phyloP scores from a whole-genome alignment of 2,888 invertebrate species.

The Ectropis crepuscularia region DNA sequence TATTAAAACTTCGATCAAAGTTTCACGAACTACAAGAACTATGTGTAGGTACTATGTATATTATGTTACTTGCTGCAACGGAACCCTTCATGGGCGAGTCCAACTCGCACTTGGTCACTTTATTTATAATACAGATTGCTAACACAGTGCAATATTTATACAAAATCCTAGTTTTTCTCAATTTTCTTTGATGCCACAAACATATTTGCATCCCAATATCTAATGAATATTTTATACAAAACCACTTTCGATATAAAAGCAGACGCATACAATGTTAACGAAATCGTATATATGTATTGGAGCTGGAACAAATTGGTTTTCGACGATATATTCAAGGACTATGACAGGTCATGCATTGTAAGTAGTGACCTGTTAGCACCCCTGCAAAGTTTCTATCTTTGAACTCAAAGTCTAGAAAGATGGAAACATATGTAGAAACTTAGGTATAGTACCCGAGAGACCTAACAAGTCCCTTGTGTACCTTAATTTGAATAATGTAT shows the following conservation, averaged over 20 bases:
- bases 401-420: conserved; percentile 3
- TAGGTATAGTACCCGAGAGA: too few relatives aligned
- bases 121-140: neutral
- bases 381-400: conserved; percentile 31
- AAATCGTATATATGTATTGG: conserved; percentile 23
- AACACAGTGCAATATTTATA: neutral
- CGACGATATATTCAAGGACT: conserved; percentile 52
- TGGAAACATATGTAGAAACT: neutral
- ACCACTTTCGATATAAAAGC: conserved; percentile 11
- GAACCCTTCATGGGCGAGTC: too few relatives aligned
- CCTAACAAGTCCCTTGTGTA: conserved; percentile 16
- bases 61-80: too few relatives aligned
- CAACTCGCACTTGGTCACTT: too few relatives aligned
- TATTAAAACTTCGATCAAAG: too few relatives aligned
- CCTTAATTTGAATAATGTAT: conserved; percentile 29
- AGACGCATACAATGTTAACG: conserved; percentile 18
- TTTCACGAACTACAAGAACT: too few relatives aligned
- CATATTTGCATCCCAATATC: conserved; percentile 7
- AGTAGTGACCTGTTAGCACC: conserved; percentile 49
- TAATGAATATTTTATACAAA: conserved; percentile 18
- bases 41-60: too few relatives aligned
- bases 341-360: conserved; percentile 60
- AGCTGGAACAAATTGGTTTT: conserved; percentile 55
- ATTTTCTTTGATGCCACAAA: conserved; percentile 7
- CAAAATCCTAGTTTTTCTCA: conserved; percentile 6